Conservation (phyloP, 2,888 invertebrate species). For the Dorcus parallelipipedus region DNA sequence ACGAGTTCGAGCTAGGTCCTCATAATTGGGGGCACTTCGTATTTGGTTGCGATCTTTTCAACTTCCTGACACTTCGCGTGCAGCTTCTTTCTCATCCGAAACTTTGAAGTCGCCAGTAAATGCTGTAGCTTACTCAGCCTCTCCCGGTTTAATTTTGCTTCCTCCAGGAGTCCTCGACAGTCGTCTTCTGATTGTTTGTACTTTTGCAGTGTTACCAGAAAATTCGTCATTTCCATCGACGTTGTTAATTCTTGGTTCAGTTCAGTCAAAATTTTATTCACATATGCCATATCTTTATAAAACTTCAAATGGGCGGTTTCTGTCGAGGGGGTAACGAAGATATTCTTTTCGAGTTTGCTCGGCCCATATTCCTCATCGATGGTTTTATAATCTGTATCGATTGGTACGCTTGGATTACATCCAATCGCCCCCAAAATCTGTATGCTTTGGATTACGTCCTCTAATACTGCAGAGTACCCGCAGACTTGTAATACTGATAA, state of each 20-base stretch:
- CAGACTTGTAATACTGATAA: too few species aligned
- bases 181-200: conserved; percentile 21
- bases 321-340: too few species aligned
- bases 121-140: conserved; percentile 1
- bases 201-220: conserved; percentile 21
- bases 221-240: conserved; percentile 10
- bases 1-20: too few species aligned
- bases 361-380: too few species aligned
- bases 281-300: conserved; percentile 25
- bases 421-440: too few species aligned
- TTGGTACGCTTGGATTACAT: too few species aligned
- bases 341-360: too few species aligned
- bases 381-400: too few species aligned
- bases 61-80: conserved; percentile 26
- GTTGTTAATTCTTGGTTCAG: conserved; percentile 1
- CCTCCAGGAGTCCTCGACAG: not conserved
- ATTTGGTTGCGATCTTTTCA: conserved; percentile 37
- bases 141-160: conserved; percentile 4
- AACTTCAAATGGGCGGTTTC: conserved; percentile 19
- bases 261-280: conserved; percentile 20
- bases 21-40: conserved; percentile 26
- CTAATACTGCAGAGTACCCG: too few species aligned
- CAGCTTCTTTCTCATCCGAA: conserved; percentile 17
- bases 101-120: conserved; percentile 8
- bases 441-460: too few species aligned